Evolutionary conservation across 2,113 vertebrate genomes (phyloP), one percentile per base, ranked within the genome.

Genomic region (Saiga tatarica): DNA sequence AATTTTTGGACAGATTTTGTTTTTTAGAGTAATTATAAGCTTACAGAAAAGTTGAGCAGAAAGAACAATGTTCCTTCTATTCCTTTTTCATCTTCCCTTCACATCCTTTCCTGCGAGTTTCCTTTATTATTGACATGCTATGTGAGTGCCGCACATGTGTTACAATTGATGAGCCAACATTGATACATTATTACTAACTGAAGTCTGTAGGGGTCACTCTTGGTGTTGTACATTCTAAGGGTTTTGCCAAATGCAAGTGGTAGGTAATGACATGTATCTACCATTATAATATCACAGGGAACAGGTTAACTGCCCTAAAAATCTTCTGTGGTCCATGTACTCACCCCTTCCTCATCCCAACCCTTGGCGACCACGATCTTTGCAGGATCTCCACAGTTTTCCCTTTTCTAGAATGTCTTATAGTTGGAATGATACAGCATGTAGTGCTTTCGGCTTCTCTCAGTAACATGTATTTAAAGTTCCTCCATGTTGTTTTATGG

Each of bases 61-160:
- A 81, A 82, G 47, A 52, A 23, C 47, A 82, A 50, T 11, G 42
- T n/a, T 82, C 10, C 79, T 21, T 82, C 5, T n/a, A 4, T 82
- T 33, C 30, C 6, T 6, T n/a, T 6, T 52, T 47, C 45, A 5
- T 47, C 79, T 23, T n/a, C 26, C 76, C 6, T 23, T 52, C 47
- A 3, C 17, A 6, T 53, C 11, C 10, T 3, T 53, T 50, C 19
- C 79, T 53, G 30, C 30, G 23, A 21, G 50, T n/a, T 50, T n/a
- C 47, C 50, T 19, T n/a, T 23, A 7, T 53, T 82, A 13, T 1
- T 14, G 11, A n/a, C 50, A 7, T n/a, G 30, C n/a, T n/a, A 19
- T 0, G 15, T 14, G 30, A n/a, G 11, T 4, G 47, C 0, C 0
- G 17, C 47, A n/a, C 19, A 12, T 21, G 79, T 23, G 30, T n/a